phyloP scores from a whole-genome alignment of 2,113 vertebrate species.

The Mus spicilegus region DNA sequence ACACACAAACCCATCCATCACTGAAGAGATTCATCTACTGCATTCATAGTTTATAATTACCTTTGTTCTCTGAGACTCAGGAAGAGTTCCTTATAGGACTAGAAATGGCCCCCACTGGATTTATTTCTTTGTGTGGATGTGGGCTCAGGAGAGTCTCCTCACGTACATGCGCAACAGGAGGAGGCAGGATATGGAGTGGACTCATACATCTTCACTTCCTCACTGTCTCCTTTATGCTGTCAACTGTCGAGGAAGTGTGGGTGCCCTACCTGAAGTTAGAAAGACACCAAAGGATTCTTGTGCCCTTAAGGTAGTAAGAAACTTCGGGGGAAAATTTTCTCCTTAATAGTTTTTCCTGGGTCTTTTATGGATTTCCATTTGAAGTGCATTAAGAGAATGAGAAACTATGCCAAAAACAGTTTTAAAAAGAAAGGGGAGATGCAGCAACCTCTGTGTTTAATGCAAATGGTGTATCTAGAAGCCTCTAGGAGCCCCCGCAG shows the following conservation, averaged over 20 bases:
- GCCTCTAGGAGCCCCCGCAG: not conserved
- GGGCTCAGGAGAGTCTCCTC: not conserved
- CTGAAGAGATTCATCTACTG: not conserved
- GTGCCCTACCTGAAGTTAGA: not conserved
- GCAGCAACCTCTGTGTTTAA: not conserved
- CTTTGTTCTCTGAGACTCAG: not conserved
- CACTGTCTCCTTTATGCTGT: not conserved
- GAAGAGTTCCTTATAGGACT: not conserved
- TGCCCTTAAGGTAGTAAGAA: rapidly evolving
- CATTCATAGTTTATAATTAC: not conserved
- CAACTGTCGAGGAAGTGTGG: not conserved
- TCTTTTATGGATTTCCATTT: not conserved
- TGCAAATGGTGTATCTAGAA: not conserved
- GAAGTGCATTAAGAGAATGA: constrained; percentile 12
- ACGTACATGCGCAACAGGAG: not conserved
- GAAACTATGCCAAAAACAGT: not conserved
- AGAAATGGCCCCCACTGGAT: not conserved
- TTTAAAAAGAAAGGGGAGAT: not conserved
- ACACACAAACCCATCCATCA: too few relatives aligned
- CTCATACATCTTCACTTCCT: not conserved
- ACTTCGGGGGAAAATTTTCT: not conserved
- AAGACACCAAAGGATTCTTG: rapidly evolving
- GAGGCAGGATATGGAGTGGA: not conserved
- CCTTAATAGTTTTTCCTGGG: not conserved
- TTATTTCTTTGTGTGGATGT: not conserved